These are phyloP conservation scores for Cryptoleucopteryx plumbea DNA, from an alignment of 2,113 vertebrate species.

Conservation along the genomic window DNA sequence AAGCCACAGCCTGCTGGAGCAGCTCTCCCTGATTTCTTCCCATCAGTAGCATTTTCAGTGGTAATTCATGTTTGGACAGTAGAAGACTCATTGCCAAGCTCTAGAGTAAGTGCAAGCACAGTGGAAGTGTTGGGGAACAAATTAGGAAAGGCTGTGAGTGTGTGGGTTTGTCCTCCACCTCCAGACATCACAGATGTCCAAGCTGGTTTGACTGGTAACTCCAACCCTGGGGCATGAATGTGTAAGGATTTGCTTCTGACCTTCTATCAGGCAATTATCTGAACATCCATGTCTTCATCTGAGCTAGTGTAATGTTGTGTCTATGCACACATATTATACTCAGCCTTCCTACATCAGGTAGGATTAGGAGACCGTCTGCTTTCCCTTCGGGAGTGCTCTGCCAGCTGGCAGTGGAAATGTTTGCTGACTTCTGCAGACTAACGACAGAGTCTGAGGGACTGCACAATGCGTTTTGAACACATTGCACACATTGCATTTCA, in stretches of 20 bases:
- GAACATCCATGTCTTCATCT: neutral
- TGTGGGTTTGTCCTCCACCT: neutral
- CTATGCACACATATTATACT: neutral
- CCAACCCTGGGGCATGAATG: neutral
- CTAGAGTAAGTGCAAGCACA: neutral
- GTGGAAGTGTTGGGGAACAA: neutral
- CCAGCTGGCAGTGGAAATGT: neutral
- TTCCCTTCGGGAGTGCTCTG: neutral
- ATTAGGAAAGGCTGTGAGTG: neutral
- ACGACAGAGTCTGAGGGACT: neutral
- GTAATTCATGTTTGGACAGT: neutral
- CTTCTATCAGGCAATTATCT: neutral
- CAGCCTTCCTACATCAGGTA: neutral
- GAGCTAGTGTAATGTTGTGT: neutral
- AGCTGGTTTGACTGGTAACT: neutral
- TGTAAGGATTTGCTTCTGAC: neutral
- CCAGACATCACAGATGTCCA: neutral
- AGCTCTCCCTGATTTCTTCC: neutral
- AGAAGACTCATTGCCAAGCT: neutral
- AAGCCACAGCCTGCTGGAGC: neutral
- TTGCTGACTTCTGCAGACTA: neutral
- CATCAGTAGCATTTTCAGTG: neutral
- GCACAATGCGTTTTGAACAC: neutral
- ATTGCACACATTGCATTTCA: neutral
- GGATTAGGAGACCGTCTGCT: neutral